A percentile compares a stretch with the other conserved stretches of the same genome.
Conservation (phyloP, 2,113 vertebrate species). For the Neolamprologus modestus region DNA sequence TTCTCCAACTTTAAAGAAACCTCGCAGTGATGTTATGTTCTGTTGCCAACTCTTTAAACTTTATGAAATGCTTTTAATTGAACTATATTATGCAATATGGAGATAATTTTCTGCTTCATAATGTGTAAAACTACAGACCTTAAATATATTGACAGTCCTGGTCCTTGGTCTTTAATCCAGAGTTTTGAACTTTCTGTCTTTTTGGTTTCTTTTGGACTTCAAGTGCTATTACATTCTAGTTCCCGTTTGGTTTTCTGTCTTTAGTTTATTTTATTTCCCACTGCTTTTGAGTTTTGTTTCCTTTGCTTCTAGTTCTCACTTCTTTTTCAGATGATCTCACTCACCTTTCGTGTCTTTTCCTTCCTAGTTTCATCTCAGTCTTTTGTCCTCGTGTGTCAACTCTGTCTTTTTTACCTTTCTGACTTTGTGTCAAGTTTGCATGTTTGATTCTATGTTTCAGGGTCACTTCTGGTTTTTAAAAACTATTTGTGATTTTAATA, state of each 20-base stretch:
- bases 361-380: fast-evolving
- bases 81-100: background rate
- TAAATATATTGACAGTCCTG: background rate
- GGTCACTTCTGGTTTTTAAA: background rate
- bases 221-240: background rate
- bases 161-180: background rate
- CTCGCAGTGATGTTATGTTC: background rate
- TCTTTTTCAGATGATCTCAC: background rate
- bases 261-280: background rate
- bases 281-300: background rate
- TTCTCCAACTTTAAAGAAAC: background rate
- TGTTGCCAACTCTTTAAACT: background rate
- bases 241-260: background rate
- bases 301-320: background rate
- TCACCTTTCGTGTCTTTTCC: background rate
- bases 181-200: background rate
- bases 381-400: background rate
- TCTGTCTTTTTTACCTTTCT: background rate
- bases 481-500: background rate
- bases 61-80: background rate
- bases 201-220: background rate
- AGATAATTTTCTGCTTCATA: background rate
- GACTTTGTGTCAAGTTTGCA: background rate
- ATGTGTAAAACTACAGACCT: background rate
- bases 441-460: background rate